A percentile compares a stretch with the other conserved stretches of the same genome.
Conservation (phyloP, 2,888 invertebrate species). For the Brachycybe producta region DNA sequence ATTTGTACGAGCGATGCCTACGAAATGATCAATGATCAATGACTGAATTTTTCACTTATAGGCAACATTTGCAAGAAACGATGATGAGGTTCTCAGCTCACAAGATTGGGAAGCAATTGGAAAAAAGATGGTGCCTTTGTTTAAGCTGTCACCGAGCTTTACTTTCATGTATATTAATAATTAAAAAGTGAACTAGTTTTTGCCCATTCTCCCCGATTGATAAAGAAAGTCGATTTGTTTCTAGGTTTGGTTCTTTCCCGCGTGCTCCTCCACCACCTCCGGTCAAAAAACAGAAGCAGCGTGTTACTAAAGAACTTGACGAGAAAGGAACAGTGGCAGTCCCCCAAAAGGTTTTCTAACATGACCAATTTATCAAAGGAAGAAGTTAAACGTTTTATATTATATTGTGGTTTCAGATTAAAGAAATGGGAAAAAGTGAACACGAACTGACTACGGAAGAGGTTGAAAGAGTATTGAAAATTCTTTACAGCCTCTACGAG, state of each 20-base stretch:
- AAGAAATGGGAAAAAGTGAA: background rate
- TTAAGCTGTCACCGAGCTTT: background rate
- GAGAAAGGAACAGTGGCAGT: background rate
- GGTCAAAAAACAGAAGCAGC: background rate
- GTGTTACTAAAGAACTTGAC: background rate
- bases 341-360: too few species aligned
- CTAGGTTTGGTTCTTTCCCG: background rate
- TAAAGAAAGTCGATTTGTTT: background rate
- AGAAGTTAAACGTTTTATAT: too few species aligned
- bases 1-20: background rate
- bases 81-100: background rate
- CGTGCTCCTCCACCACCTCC: background rate
- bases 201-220: background rate
- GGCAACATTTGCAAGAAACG: background rate
- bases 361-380: too few species aligned
- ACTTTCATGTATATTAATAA: background rate
- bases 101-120: background rate
- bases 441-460: conserved; percentile 5
- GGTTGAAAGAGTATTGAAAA: conserved; percentile 5
- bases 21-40: background rate
- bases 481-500: too few species aligned
- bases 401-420: background rate
- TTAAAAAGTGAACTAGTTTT: too few species aligned
- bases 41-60: background rate
- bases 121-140: background rate